Evolutionary conservation across 2,113 vertebrate species (phyloP).

Genomic region (Actenoides hombroni): DNA sequence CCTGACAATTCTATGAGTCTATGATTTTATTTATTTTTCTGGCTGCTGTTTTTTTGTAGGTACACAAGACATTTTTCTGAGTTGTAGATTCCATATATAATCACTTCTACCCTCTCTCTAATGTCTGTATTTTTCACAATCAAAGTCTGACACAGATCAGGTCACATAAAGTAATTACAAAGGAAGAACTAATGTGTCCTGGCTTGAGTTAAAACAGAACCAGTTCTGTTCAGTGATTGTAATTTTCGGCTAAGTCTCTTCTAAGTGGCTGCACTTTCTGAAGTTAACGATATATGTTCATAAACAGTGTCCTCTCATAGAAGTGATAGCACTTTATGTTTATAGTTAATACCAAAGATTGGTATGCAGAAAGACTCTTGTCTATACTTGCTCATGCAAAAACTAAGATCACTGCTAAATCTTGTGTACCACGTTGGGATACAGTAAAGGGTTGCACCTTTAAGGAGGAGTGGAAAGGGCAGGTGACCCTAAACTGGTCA

Average conservation of each 20-base stretch:
- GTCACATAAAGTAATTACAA: background rate
- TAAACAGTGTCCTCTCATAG: background rate
- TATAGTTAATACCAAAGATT: background rate
- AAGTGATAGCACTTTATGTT: background rate
- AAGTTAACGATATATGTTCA: background rate
- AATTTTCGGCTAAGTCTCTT: background rate
- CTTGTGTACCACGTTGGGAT: background rate
- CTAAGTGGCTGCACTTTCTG: background rate
- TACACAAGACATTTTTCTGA: background rate
- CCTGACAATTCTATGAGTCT: too few species aligned
- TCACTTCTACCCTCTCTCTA: background rate
- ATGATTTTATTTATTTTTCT: background rate
- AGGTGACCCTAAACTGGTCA: background rate
- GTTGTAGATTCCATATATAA: background rate
- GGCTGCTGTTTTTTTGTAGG: background rate
- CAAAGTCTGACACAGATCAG: background rate
- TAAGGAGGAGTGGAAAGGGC: background rate
- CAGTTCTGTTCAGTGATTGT: background rate
- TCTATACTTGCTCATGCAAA: background rate
- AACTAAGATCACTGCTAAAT: background rate
- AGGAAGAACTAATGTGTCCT: background rate
- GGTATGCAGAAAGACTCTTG: background rate
- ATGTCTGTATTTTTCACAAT: background rate
- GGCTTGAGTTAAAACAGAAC: background rate
- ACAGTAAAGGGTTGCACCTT: background rate